phyloP scores from a whole-genome alignment of 2,113 vertebrate genomes.

The Notothenia coriiceps region DNA sequence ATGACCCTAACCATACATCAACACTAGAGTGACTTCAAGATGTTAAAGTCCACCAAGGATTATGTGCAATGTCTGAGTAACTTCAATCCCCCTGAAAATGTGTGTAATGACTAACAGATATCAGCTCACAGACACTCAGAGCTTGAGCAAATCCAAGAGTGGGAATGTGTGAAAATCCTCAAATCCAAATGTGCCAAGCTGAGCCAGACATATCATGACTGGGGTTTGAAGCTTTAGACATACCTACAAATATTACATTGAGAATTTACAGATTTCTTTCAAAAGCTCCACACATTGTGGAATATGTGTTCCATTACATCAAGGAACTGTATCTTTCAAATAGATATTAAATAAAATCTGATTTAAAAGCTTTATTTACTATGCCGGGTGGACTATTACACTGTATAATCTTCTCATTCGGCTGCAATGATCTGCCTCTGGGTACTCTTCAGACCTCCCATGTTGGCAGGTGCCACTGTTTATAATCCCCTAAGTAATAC shows the following conservation, averaged over 20 bases:
- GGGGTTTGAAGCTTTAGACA: not conserved
- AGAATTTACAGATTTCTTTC: not conserved
- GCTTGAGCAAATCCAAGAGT: conserved; percentile 22
- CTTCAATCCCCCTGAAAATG: conserved; percentile 3
- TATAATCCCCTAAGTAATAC: conserved; percentile 19
- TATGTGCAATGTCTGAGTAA: not conserved
- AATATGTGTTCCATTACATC: conserved; percentile 1
- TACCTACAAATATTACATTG: not conserved
- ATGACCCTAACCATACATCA: not conserved
- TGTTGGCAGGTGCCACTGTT: conserved; percentile 19
- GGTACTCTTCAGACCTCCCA: conserved; percentile 16
- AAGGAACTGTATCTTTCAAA: conserved; percentile 1
- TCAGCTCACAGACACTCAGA: conserved; percentile 12
- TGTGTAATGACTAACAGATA: conserved; percentile 16
- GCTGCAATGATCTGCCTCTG: conserved; percentile 28
- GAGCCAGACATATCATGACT: not conserved
- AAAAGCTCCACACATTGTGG: not conserved
- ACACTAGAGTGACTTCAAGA: not conserved
- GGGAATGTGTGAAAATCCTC: conserved; percentile 18
- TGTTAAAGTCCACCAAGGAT: not conserved
- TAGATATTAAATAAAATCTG: not conserved
- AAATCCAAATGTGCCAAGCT: conserved; percentile 19
- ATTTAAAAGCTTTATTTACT: conserved; percentile 44
- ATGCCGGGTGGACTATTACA: not conserved
- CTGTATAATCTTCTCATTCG: conserved; percentile 29